These are phyloP conservation scores for Cosmia trapezina DNA, from an alignment of 2,888 invertebrate genomes.

Conservation along the genomic window DNA sequence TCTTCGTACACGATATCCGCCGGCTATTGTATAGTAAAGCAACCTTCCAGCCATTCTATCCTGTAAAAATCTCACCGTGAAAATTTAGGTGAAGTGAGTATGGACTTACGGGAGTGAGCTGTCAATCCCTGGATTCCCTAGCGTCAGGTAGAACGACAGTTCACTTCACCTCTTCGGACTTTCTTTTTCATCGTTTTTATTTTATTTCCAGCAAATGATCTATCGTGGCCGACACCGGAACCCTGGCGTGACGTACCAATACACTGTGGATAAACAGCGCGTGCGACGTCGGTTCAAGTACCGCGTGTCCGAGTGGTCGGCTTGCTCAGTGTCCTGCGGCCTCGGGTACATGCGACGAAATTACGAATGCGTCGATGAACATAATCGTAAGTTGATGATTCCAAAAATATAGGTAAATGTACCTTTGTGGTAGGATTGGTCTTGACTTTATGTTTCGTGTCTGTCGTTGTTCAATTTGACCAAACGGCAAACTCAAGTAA, in stretches of 20 bases:
- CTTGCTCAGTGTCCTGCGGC: constrained; percentile 95
- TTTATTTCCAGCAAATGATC: constrained; percentile 90
- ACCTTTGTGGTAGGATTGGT: no score
- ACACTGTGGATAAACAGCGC: constrained; percentile 92
- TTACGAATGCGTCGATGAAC: constrained; percentile 81
- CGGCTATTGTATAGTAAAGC: not conserved
- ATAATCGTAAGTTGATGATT: constrained; percentile 75
- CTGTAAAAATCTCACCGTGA: no score
- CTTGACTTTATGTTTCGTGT: no score
- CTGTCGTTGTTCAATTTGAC: no score
- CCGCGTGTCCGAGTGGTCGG: constrained; percentile 95
- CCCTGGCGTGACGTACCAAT: constrained; percentile 95
- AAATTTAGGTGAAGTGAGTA: no score
- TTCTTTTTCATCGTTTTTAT: not conserved
- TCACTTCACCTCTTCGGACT: no score
- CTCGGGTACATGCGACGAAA: constrained; percentile 92
- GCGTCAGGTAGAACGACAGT: no score
- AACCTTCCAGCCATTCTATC: not conserved
- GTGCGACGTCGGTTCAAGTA: constrained; percentile 91
- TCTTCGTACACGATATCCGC: not conserved
- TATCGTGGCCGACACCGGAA: constrained; percentile 94
- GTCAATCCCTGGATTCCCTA: no score
- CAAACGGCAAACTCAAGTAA: no score
- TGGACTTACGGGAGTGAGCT: no score
- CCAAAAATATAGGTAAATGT: no score